Evolutionary conservation across 2,888 invertebrate genomes (phyloP).

Genomic region (Linnaemya tessellans): DNA sequence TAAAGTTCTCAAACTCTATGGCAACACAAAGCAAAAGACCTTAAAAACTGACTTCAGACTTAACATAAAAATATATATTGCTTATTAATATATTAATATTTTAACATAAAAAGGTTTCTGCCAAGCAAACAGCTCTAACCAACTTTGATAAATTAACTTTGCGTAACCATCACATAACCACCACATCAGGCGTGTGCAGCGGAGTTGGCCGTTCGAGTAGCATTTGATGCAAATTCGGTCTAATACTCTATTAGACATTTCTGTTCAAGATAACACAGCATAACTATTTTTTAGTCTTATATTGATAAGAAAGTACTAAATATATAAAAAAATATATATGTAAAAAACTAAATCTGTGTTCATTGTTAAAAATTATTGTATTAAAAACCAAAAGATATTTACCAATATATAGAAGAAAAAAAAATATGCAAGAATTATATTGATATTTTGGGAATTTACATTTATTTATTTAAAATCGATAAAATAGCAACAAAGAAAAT

Average conservation of each 20-base stretch:
- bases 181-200: constrained; percentile 81
- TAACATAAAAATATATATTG: constrained; percentile 2
- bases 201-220: constrained; percentile 82
- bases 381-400: constrained; percentile 49
- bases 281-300: constrained; percentile 50
- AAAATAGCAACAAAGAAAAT: constrained; percentile 17
- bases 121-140: constrained; percentile 78
- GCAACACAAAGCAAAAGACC: no score
- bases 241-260: constrained; percentile 43
- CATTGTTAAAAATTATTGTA: constrained; percentile 66
- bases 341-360: constrained; percentile 69
- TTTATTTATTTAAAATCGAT: constrained; percentile 49
- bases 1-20: no score
- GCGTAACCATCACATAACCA: constrained; percentile 81
- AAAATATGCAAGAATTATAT: constrained; percentile 8
- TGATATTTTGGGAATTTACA: constrained; percentile 72
- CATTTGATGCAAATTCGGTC: constrained; percentile 77
- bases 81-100: not conserved
- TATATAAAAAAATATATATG: constrained; percentile 28
- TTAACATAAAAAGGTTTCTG: constrained; percentile 72
- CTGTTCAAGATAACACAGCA: constrained; percentile 3
- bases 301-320: constrained; percentile 26
- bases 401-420: constrained; percentile 46
- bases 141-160: constrained; percentile 77
- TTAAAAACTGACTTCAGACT: no score